These are phyloP conservation scores for Sibirionetta formosa DNA, from an alignment of 2,797 vertebrate species.

Conservation along the genomic window DNA sequence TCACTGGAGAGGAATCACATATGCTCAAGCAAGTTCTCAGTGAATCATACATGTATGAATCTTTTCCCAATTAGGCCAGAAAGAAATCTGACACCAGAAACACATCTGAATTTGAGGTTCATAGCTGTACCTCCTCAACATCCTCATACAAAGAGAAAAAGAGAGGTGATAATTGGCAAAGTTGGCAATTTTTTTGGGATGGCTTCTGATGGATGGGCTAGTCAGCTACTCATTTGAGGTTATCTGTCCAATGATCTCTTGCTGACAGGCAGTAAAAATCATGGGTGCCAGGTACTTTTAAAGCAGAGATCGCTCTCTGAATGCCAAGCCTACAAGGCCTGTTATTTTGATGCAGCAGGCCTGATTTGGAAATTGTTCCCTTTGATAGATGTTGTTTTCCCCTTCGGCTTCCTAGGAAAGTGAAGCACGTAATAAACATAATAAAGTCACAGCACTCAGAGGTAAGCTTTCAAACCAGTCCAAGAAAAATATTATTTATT, in stretches of 20 bases:
- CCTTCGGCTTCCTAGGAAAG: slow-evolving; percentile 18
- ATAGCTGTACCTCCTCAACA: background rate
- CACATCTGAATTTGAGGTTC: background rate
- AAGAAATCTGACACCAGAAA: slow-evolving; percentile 20
- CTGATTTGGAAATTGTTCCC: slow-evolving; percentile 21
- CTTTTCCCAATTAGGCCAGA: background rate
- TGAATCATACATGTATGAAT: background rate
- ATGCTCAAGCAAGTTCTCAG: background rate
- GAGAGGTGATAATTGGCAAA: background rate
- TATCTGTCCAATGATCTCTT: slow-evolving; percentile 44
- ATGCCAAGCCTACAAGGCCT: slow-evolving; percentile 63
- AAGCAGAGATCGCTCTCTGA: slow-evolving; percentile 4
- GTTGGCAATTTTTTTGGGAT: background rate
- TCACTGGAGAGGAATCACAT: background rate
- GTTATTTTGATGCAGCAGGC: slow-evolving; percentile 45
- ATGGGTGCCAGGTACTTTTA: slow-evolving; percentile 23
- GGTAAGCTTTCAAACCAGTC: slow-evolving; percentile 68
- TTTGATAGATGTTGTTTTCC: slow-evolving; percentile 67
- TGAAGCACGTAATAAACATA: slow-evolving; percentile 38
- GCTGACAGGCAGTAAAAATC: slow-evolving; percentile 40
- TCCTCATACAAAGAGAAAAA: background rate
- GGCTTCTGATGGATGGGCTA: background rate
- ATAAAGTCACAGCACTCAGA: slow-evolving; percentile 41
- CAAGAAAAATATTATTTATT: slow-evolving; percentile 71
- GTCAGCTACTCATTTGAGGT: slow-evolving; percentile 25